Percentiles rank a stretch among this genome's conserved stretches.
Evolutionary conservation across 2,888 invertebrate species (phyloP).

Genomic region (Sylvicola cinctus): DNA sequence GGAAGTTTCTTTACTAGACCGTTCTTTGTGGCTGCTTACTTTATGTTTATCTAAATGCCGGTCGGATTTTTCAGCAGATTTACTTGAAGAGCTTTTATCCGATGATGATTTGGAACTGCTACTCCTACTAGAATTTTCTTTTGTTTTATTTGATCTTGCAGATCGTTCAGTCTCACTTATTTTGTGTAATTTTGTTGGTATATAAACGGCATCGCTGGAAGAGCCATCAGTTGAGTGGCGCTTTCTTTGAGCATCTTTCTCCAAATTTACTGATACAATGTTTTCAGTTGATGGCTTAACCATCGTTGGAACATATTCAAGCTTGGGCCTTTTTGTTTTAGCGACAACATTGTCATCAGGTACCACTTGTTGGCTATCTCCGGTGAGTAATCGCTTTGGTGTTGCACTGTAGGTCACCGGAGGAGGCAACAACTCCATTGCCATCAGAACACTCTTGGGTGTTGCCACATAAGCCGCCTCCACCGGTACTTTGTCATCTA

Average conservation of each 20-base stretch:
- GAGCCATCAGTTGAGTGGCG: too few species aligned
- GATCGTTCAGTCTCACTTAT: too few species aligned
- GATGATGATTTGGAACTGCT: too few species aligned
- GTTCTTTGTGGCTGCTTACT: too few species aligned
- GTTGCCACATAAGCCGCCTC: conserved; percentile 17
- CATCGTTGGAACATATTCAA: conserved; percentile 20
- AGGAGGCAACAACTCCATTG: too few species aligned
- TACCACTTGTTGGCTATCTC: conserved; percentile 2
- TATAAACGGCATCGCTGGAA: neutral
- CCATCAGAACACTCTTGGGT: conserved; percentile 14
- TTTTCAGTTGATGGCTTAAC: conserved; percentile 1
- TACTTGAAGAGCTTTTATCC: too few species aligned
- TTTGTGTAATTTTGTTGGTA: neutral
- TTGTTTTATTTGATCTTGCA: too few species aligned
- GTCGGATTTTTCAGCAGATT: too few species aligned
- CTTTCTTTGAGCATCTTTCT: too few species aligned
- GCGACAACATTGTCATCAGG: neutral
- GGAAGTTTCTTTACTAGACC: too few species aligned
- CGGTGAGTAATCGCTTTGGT: conserved; percentile 7
- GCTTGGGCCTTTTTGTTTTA: conserved; percentile 14
- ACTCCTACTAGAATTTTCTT: too few species aligned
- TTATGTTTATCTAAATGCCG: too few species aligned
- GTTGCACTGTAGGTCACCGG: conserved; percentile 5
- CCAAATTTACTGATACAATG: conserved; percentile 2
- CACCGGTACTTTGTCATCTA: conserved; percentile 1